Base-by-base conservation (phyloP, 2,113 vertebrate genomes). In the Passerina amoena region DNA sequence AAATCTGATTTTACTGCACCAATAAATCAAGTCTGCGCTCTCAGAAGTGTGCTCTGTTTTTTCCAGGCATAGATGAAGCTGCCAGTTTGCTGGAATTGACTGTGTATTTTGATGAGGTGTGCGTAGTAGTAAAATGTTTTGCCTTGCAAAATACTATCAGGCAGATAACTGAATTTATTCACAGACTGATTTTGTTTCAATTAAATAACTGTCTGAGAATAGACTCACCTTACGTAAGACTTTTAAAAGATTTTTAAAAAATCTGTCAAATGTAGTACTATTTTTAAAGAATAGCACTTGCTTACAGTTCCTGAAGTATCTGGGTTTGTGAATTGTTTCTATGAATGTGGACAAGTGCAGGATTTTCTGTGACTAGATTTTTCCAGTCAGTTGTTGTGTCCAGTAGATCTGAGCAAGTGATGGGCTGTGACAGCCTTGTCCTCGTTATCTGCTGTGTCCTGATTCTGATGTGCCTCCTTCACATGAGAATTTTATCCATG, bases 301-400 rank as follows among this genome's bases (percentile, higher is more conserved):
- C 33, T 90, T 88, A 38, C 11, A 35, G 1, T 27, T 60, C 3
- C 9, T 63, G 51, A 71, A 75, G 54, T 77, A 70, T 22, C 48
- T 73, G 45, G 0, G 25, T 89, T 81, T 73, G 47, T 50, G 42
- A 54, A 61, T 54, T 91, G 21, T 71, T 60, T 33, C 15, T 38
- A 5, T 40, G 48, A 56, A 12, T 35, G 15, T 28, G 28, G 44
- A 30, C 57, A 72, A 69, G n/a, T 21, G 19, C 45, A 54, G 60
- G 64, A 27, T 54, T 91, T 87, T 83, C 11, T 50, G 64, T 88
- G 64, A 91, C 47, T 88, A 23, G 73, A 86, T 95, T 95, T 92
- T 95, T 72, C 60, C 76, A 20, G 95, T 92, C 77, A 47, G 35
- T 87, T 65, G 50, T 70, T 95, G 47, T 92, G 86, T 90, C 96